Evolutionary conservation across 92 coral and sea anemone genomes (phyloP), one percentile per base, ranked within the genome.

Genomic region (Galaxea fascicularis): DNA sequence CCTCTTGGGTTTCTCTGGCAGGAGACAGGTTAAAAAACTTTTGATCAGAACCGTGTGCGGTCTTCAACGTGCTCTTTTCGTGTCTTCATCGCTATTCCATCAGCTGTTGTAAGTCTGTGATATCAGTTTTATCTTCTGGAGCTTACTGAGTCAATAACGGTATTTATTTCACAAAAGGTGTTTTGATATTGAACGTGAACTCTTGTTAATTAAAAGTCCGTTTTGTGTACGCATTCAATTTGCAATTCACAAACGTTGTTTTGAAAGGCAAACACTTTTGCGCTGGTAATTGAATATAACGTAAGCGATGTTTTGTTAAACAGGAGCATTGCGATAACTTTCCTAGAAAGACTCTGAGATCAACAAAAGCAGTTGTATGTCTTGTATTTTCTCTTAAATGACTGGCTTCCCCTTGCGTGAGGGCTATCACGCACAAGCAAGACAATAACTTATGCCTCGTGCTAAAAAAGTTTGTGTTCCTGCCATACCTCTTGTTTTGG

Each of bases 231-330:
- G 18, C 22, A 41, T 46, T 79, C 62, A 66, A 79, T 65, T 54
- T 49, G 49, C 31, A 67, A 15, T 51, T 66, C 31, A 22, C 67
- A 54, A 31, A 22, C 45, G 51, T 72, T 27, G 71, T 68, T 46
- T 79, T 65, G 26, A 79, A 79, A 65, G 65, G 74, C 59, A 79
- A 79, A 79, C 84, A 64, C 74, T 46, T 64, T 66, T 79, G n/a
- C 41, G 24, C 7, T 9, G 27, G 21, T 0, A 68, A 51, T 47
- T 21, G 51, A 67, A 66, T 51, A 66, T 67, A 52, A 20, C 49
- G 30, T 29, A 67, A 80, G 65, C 49, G 31, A 20, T 28, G 63
- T 20, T 66, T 79, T 26, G 74, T 79, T 65, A 25, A 65, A 79
- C 71, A 62, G 65, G 27, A 65, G 14, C 70, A 41, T 30, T 30